Evolutionary conservation across 2,113 vertebrate species (phyloP).

Genomic region (Lathamus discolor): DNA sequence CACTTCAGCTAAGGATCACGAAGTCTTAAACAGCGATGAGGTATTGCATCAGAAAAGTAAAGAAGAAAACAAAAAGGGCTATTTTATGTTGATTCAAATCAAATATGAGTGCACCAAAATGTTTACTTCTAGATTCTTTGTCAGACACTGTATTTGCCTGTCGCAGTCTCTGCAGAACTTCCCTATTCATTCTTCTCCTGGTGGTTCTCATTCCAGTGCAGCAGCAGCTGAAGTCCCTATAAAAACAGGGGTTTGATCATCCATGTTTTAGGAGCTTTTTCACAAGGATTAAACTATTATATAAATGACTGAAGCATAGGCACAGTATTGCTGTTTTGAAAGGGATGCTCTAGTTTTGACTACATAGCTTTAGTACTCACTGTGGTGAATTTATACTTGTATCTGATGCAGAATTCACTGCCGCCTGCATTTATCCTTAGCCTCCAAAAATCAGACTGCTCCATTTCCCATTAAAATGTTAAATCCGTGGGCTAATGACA

Average conservation of each 20-base stretch:
- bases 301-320: neutral
- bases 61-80: accelerated
- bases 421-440: neutral
- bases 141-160: neutral
- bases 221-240: neutral
- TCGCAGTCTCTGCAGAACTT: neutral
- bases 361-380: neutral
- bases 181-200: neutral
- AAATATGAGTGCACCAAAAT: neutral
- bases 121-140: neutral
- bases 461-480: neutral
- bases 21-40: neutral
- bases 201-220: neutral
- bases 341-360: neutral
- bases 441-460: neutral
- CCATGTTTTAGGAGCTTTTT: neutral
- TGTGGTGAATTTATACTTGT: neutral
- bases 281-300: neutral
- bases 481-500: neutral
- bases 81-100: neutral
- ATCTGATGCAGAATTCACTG: neutral
- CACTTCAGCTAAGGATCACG: neutral
- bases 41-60: neutral
- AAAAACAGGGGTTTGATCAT: neutral
- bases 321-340: neutral